Percentiles rank a stretch among this genome's conserved stretches.
Conservation (phyloP, 92 coral and sea anemone species). For the Phenganax marumi region DNA sequence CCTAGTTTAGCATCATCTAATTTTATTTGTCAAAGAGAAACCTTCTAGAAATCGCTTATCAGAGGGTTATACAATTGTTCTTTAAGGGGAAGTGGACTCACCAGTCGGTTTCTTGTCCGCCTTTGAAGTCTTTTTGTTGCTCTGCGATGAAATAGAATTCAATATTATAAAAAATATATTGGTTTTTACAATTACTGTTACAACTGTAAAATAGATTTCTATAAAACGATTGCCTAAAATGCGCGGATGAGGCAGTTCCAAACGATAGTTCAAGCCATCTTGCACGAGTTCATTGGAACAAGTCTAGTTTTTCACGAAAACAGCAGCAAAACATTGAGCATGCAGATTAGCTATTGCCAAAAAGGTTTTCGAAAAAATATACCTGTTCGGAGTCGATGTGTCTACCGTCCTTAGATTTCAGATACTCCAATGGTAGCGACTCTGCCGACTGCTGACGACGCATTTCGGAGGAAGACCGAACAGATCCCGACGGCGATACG, state of each 20-base stretch:
- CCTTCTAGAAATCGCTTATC: too few species aligned
- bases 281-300: too few species aligned
- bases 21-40: too few species aligned
- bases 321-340: too few species aligned
- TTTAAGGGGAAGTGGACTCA: background rate
- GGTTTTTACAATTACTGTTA: background rate
- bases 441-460: conserved; percentile 21
- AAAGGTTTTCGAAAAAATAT: background rate
- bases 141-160: background rate
- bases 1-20: too few species aligned
- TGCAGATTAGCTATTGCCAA: too few species aligned
- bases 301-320: too few species aligned
- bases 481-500: conserved; percentile 21
- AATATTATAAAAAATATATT: background rate
- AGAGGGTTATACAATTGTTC: too few species aligned
- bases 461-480: conserved; percentile 29
- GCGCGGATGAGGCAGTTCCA: background rate
- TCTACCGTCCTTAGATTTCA: conserved; percentile 1
- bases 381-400: conserved; percentile 32
- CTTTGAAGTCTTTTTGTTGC: background rate
- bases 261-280: too few species aligned
- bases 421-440: conserved; percentile 30
- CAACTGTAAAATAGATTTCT: too few species aligned
- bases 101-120: background rate
- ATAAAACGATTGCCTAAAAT: background rate